A percentile compares a stretch with the other conserved stretches of the same genome.
These are phyloP conservation scores for Pseudococcus jackbeardsleyi DNA, from an alignment of 2,888 invertebrate genomes.

Conservation along the genomic window DNA sequence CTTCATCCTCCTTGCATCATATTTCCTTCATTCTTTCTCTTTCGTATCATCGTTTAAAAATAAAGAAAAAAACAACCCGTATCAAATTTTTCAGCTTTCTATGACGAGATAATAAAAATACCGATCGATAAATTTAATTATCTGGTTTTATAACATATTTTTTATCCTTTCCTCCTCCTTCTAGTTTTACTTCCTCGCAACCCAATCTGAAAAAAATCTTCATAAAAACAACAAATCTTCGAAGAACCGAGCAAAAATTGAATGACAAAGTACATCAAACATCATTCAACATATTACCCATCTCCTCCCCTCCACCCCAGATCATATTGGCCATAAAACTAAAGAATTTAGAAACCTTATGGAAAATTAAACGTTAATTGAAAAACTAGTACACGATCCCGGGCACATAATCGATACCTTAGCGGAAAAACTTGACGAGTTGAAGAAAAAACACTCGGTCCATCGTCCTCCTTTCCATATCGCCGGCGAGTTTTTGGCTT, in stretches of 20 bases:
- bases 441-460: background rate
- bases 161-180: background rate
- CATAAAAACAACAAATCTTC: background rate
- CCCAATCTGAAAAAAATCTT: no score
- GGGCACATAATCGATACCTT: background rate
- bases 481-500: background rate
- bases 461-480: background rate
- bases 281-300: no score
- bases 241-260: background rate
- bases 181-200: background rate
- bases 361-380: no score
- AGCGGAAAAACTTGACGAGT: background rate
- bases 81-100: background rate
- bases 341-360: no score
- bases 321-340: no score
- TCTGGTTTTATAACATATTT: background rate
- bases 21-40: no score
- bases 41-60: background rate
- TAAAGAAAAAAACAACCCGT: background rate
- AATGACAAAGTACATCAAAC: no score
- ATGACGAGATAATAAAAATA: background rate
- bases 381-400: background rate
- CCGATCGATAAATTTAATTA: conserved; percentile 22
- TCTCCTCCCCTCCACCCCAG: no score
- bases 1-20: no score